Base-by-base conservation (phyloP, 2,113 vertebrate genomes). In the Nymphicus hollandicus region DNA sequence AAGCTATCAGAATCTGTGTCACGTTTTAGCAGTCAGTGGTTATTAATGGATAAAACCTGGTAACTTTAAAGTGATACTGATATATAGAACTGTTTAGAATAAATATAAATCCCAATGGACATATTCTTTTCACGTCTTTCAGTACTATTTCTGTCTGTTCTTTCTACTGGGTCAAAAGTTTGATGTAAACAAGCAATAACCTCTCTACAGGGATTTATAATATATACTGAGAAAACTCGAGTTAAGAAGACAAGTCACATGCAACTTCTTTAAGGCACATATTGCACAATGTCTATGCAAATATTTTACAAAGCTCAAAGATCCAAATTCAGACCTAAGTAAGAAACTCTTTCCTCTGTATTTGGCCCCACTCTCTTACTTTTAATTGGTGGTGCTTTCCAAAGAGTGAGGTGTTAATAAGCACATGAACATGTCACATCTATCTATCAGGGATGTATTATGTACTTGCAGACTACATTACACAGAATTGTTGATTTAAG, bases 1-100 rank as follows among this genome's bases (percentile, higher is more conserved):
- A 66, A 93, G 81, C 92, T 89, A 85, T 64, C 65, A 89, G 73
- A 81, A 88, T 93, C 73, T 89, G 77, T 90, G 93, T 93, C 93
- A 93, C 77, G 24, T 96, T 91, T 95, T 89, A 94, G 53, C 80
- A 94, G 77, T 87, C 88, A 77, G 78, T 76, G 83, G 65, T 65
- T 91, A 91, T 81, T 96, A 92, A 58, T 77, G 92, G 69, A 87
- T 93, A 91, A 92, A 94, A 88, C 4, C 53, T 72, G 69, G 70
- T 76, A 50, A 69, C 72, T 92, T 86, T 8, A 89, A 73, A 60
- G 52, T 50, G 65, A 92, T 88, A 66, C 24, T 93, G 92, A 72
- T 71, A 82, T 61, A 35, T 4, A 70, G 68, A 71, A 80, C 61
- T 85, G 31, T 80, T 91, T 50, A 82, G 72, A 88, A 74, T 71